A percentile compares a stretch with the other conserved stretches of the same genome.
Evolutionary conservation across 2,797 vertebrate genomes (phyloP).

Genomic region (Artibeus jamaicensis): DNA sequence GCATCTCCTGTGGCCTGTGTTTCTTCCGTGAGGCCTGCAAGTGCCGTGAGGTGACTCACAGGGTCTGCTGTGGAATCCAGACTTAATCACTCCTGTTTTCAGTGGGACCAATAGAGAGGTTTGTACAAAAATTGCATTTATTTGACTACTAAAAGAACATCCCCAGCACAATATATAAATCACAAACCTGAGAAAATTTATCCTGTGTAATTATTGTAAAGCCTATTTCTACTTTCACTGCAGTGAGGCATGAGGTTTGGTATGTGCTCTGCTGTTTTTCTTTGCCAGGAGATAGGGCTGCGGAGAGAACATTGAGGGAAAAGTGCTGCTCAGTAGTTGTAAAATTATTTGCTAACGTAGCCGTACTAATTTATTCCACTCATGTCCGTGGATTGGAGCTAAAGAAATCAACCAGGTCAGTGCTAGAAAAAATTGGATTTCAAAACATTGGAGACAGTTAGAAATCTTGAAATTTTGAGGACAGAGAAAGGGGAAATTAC

Average conservation of each 20-base stretch:
- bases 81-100: background rate
- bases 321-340: background rate
- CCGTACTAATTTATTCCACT: background rate
- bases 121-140: background rate
- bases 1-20: background rate
- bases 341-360: background rate
- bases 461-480: background rate
- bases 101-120: background rate
- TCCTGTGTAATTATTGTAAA: background rate
- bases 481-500: background rate
- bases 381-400: background rate
- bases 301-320: background rate
- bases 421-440: background rate
- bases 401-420: background rate
- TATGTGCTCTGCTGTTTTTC: background rate
- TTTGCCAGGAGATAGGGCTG: background rate
- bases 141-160: constrained; percentile 4
- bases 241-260: background rate
- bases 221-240: constrained; percentile 11
- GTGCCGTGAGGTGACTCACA: background rate
- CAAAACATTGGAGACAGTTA: background rate
- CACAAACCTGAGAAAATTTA: background rate
- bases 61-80: background rate
- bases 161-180: background rate
- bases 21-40: background rate